Evolutionary conservation across 1,140 invertebrate species (phyloP).

Genomic region (Lepeophtheirus salmonis): DNA sequence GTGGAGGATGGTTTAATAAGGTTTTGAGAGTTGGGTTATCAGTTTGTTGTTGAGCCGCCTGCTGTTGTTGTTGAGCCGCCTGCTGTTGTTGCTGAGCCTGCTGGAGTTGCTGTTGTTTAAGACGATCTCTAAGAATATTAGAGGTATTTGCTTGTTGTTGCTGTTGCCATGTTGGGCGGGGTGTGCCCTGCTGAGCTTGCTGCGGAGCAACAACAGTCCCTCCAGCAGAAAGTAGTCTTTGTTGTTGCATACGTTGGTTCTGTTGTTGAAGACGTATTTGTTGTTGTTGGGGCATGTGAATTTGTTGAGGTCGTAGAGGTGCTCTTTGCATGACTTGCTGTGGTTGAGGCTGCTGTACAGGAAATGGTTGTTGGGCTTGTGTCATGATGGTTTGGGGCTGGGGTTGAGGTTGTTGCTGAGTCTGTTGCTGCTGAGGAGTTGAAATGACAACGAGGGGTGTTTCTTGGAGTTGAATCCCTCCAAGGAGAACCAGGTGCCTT

Average conservation of each 20-base stretch:
- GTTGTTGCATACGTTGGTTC: conserved; percentile 27
- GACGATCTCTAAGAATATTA: not conserved
- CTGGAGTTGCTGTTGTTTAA: conserved; percentile 10
- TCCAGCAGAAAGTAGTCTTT: conserved; percentile 19
- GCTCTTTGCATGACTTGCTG: conserved; percentile 2
- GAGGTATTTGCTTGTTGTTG: conserved; percentile 10
- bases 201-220: conserved; percentile 19
- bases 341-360: conserved; percentile 13
- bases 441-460: not conserved
- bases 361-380: conserved; percentile 29
- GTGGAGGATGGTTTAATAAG: conserved; percentile 12
- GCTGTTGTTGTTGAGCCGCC: conserved; percentile 3
- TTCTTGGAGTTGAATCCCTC: conserved; percentile 34
- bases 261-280: conserved; percentile 26
- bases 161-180: not conserved
- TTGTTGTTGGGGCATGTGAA: conserved; percentile 25
- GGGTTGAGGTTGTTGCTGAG: conserved; percentile 30
- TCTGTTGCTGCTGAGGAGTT: conserved; percentile 25
- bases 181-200: conserved; percentile 24
- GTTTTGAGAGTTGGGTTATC: conserved; percentile 8
- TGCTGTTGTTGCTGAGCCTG: conserved; percentile 14
- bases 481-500: conserved; percentile 57
- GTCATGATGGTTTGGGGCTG: conserved; percentile 28
- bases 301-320: conserved; percentile 15
- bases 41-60: not conserved